phyloP scores from a whole-genome alignment of 2,888 invertebrate species.

The Geotrupes spiniger region DNA sequence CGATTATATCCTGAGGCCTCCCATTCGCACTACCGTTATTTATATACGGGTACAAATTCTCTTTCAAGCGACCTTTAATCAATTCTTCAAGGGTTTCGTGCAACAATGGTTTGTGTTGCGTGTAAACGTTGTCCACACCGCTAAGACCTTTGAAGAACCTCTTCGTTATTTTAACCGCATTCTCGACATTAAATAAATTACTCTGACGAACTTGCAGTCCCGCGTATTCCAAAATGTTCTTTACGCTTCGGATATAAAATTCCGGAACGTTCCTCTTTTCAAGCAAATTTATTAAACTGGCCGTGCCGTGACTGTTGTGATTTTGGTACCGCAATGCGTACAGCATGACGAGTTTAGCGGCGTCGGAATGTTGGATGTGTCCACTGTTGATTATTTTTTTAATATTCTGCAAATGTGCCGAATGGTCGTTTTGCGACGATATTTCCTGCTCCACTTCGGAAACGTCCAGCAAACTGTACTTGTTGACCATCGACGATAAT shows the following conservation, averaged over 20 bases:
- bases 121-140: slow-evolving; percentile 99
- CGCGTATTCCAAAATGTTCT: slow-evolving; percentile 77
- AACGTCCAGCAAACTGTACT: slow-evolving; percentile 78
- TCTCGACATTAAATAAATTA: slow-evolving; percentile 80
- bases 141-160: slow-evolving; percentile 83
- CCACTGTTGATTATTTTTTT: slow-evolving; percentile 75
- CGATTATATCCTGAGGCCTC: slow-evolving; percentile 88
- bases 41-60: slow-evolving; percentile 80
- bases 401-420: slow-evolving; percentile 73
- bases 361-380: slow-evolving; percentile 70
- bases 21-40: slow-evolving; percentile 61
- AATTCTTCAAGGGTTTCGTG: slow-evolving; percentile 87
- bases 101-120: slow-evolving; percentile 94
- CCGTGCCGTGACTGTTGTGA: slow-evolving; percentile 80
- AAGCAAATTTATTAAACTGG: slow-evolving; percentile 71
- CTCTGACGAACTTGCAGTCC: slow-evolving; percentile 77
- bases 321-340: slow-evolving; percentile 94
- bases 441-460: slow-evolving; percentile 93
- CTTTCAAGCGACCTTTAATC: slow-evolving; percentile 84
- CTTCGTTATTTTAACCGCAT: slow-evolving; percentile 88
- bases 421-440: slow-evolving; percentile 83
- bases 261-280: slow-evolving; percentile 71
- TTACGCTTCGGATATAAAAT: slow-evolving; percentile 56
- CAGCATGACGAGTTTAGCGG: slow-evolving; percentile 82
- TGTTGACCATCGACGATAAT: slow-evolving; percentile 79